Evolutionary conservation across 2,888 invertebrate species (phyloP).

Genomic region (Amitus sp.): DNA sequence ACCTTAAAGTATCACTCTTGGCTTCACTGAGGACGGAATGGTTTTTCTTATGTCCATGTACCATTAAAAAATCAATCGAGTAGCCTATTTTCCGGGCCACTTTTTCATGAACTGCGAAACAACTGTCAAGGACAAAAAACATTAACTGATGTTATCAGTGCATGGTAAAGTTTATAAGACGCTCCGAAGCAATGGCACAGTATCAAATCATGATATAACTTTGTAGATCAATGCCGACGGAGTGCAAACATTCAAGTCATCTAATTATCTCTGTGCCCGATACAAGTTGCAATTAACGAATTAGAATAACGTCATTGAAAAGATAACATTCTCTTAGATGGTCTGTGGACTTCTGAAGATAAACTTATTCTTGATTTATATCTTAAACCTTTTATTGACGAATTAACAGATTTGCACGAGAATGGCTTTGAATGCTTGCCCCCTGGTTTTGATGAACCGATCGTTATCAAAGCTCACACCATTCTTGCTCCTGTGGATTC

Average conservation of each 20-base stretch:
- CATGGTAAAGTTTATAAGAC: slow-evolving; percentile 11
- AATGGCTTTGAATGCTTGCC: slow-evolving; percentile 12
- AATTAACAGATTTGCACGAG: slow-evolving; percentile 17
- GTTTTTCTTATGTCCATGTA: slow-evolving; percentile 15
- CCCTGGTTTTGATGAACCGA: slow-evolving; percentile 8
- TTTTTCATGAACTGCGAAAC: slow-evolving; percentile 11
- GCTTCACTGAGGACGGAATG: slow-evolving; percentile 8
- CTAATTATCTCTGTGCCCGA: slow-evolving; percentile 28
- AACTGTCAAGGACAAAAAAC: not conserved
- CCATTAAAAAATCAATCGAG: slow-evolving; percentile 15
- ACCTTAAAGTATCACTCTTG: slow-evolving; percentile 7
- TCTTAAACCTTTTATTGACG: slow-evolving; percentile 21
- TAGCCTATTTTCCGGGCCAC: slow-evolving; percentile 7
- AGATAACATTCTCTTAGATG: slow-evolving; percentile 23
- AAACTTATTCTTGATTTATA: slow-evolving; percentile 15
- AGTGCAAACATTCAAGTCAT: slow-evolving; percentile 25
- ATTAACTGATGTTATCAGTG: slow-evolving; percentile 12
- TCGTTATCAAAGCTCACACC: slow-evolving; percentile 18
- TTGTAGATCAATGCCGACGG: slow-evolving; percentile 22
- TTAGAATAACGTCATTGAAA: slow-evolving; percentile 12
- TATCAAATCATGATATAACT: slow-evolving; percentile 10
- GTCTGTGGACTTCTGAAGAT: slow-evolving; percentile 20
- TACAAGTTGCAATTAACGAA: slow-evolving; percentile 23
- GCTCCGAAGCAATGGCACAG: slow-evolving; percentile 9
- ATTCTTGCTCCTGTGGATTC: slow-evolving; percentile 23